Base-by-base conservation (phyloP, 2,888 invertebrate species). In the Mactromeris polynyma region DNA sequence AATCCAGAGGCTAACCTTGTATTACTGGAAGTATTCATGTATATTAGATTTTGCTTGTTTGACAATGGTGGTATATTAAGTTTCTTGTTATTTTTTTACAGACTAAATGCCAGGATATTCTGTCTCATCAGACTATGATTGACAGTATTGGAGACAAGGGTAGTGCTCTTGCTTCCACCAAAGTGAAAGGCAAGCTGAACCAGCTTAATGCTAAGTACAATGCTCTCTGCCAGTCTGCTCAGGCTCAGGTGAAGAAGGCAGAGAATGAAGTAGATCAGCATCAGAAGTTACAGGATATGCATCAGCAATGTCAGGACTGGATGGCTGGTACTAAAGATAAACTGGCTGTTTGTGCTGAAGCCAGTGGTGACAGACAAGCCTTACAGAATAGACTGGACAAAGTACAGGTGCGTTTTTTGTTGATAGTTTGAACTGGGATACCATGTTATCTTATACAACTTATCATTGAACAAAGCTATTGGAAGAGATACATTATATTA, bases 121-220 rank as follows among this genome's bases (percentile, higher is more conserved):
- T 98, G 97, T 98, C 98, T 0, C 99, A 99, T 97, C 98, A 98
- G 96, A 98, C 98, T 86, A 97, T 99, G 84, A 98, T 99, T 0
- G 98, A 99, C 96, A 98, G 98, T 84, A 98, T 99, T 31, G 99
- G 98, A 96, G 98, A 99, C 94, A 99, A 99, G 97, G 99, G 99
- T 0, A 98, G 98, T 95, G 98, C 98, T 86, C 97, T 99, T 26
- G 98, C 99, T 2, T 98, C 99, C 95, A 98, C 98, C 96, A 99
- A 99, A 1, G 98, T 98, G 96, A 99, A 99, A 95, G 98, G 98
- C 91, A 98, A 98, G 0, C 97, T 99, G 54, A 98, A 98, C 96
- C 98, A 98, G 0, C 99, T 99, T 42, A 98, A 98, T 95, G 98
- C 98, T 95, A 97, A 99, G 33, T 99, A 99, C 97, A 31, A 73